Conservation (phyloP, 2,888 invertebrate species). For the Macaria notata region DNA sequence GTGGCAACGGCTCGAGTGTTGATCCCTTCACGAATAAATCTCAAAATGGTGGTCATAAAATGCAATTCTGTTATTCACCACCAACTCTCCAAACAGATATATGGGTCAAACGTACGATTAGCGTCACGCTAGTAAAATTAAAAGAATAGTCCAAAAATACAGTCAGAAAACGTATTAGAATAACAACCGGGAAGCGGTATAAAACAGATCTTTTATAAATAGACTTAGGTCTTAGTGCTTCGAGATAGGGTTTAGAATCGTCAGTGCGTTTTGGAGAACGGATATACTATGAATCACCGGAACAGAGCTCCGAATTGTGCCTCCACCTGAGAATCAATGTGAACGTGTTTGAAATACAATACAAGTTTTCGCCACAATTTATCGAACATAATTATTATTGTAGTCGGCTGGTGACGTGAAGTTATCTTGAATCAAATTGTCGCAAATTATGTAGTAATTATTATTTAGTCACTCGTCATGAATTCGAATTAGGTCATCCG, state of each 20-base stretch:
- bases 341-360: slow-evolving; percentile 57
- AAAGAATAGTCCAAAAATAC: slow-evolving; percentile 56
- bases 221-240: slow-evolving; percentile 6
- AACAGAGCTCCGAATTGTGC: slow-evolving; percentile 61
- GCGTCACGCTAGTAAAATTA: slow-evolving; percentile 49
- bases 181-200: slow-evolving; percentile 56
- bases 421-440: slow-evolving; percentile 32
- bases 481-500: slow-evolving; percentile 34
- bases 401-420: slow-evolving; percentile 27
- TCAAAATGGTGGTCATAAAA: slow-evolving; percentile 26
- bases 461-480: slow-evolving; percentile 32
- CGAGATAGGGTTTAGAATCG: slow-evolving; percentile 20
- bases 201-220: slow-evolving; percentile 26
- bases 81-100: slow-evolving; percentile 38
- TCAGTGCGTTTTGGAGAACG: slow-evolving; percentile 35
- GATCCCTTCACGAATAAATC: slow-evolving; percentile 23
- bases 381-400: neutral
- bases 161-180: slow-evolving; percentile 49
- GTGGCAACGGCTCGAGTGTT: neutral
- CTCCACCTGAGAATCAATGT: slow-evolving; percentile 57
- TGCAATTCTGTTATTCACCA: slow-evolving; percentile 26
- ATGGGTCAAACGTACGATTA: slow-evolving; percentile 53
- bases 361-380: slow-evolving; percentile 30
- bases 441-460: slow-evolving; percentile 46
- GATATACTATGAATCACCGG: slow-evolving; percentile 69